Evolutionary conservation across 1,140 invertebrate species (phyloP).

Genomic region (Sarcophaga peregrina): DNA sequence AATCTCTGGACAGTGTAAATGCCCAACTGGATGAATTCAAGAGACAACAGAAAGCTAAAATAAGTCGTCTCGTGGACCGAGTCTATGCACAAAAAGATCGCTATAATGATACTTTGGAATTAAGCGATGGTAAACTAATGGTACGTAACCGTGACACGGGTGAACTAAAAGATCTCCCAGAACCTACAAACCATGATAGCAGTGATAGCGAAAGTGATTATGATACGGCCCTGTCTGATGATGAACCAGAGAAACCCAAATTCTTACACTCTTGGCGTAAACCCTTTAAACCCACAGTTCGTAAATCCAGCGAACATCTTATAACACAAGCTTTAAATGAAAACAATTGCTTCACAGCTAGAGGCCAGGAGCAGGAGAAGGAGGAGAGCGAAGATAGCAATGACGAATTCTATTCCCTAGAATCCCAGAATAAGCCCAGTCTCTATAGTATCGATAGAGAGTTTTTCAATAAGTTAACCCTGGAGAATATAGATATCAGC

Average conservation of each 20-base stretch:
- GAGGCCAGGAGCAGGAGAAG: not conserved
- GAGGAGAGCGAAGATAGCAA: not conserved
- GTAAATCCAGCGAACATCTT: not conserved
- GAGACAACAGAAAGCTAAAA: constrained; percentile 44
- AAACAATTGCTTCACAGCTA: too few species aligned
- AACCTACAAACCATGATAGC: not conserved
- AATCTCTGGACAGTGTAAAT: constrained; percentile 49
- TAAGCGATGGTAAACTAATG: constrained; percentile 55
- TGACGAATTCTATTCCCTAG: constrained; percentile 52
- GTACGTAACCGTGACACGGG: constrained; percentile 59
- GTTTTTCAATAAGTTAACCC: constrained; percentile 57
- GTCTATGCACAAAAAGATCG: constrained; percentile 55
- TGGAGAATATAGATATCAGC: constrained; percentile 45
- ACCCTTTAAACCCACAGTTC: not conserved
- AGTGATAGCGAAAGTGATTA: constrained; percentile 48
- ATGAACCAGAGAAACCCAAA: constrained; percentile 1
- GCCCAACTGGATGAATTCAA: constrained; percentile 46
- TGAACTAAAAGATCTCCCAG: constrained; percentile 47
- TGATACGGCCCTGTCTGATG: constrained; percentile 51
- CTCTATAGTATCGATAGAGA: constrained; percentile 54
- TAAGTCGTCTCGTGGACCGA: constrained; percentile 47
- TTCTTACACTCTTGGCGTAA: not conserved
- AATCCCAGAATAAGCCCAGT: constrained; percentile 43
- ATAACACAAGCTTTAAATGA: not conserved
- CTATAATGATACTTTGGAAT: constrained; percentile 57